Evolutionary conservation across 2,797 vertebrate genomes (phyloP), one percentile per base, ranked within the genome.

Genomic region (Squalus acanthias): DNA sequence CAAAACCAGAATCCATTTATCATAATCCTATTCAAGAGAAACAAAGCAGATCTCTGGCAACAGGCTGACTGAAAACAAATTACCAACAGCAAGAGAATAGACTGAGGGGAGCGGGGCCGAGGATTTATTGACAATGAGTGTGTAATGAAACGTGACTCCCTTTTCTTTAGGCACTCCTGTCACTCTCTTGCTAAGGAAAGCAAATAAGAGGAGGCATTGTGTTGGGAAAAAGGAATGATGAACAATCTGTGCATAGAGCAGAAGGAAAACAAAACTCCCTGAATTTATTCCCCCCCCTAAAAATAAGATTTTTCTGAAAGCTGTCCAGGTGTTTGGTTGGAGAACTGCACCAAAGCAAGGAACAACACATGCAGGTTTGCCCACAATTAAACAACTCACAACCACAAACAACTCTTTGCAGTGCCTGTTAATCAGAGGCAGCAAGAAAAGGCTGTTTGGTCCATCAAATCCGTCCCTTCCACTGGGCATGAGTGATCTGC

Each of bases 31-130:
- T 97, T 0, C 57, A 98, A 97, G 97, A 98, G 97, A 97, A 97
- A 97, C 96, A 97, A 97, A 97, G 97, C 97, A 98, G 98, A 98
- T 98, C 98, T 98, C 97, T 98, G 96, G 94, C 97, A 97, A 98
- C 97, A 97, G 97, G 97, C 97, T 74, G 97, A 97, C 97, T 98
- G 97, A 97, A 98, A 98, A 98, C 97, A 97, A 98, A 98, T 98
- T 97, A 97, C 96, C 96, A 46, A 96, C 96, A 96, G 96, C 96
- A 96, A 95, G 94, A 95, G 94, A 95, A 76, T 95, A 57, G 50
- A 46, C 70, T 74, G 70, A 9, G 70, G n/a, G 70, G 50, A 60
- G 94, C 94, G 26, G 70, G 50, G 15, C 94, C 2, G 26, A 53
- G 70, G 69, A 57, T 76, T 76, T 95, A 95, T 95, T 76, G 94